These are phyloP conservation scores for Podiceps cristatus DNA, from an alignment of 2,113 vertebrate genomes.

Conservation along the genomic window DNA sequence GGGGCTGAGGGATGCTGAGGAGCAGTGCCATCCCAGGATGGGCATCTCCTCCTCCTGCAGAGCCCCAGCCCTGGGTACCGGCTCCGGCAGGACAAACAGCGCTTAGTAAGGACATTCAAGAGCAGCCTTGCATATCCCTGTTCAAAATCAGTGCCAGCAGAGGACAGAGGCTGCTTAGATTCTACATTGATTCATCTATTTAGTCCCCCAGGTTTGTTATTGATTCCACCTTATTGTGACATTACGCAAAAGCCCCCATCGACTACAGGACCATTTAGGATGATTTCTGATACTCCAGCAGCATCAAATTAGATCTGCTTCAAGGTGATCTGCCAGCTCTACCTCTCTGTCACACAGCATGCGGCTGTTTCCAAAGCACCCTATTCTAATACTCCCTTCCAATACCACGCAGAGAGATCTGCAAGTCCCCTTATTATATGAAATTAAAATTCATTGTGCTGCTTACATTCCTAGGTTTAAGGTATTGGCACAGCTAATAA, in stretches of 20 bases:
- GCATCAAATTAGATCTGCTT: not conserved
- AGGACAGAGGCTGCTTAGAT: not conserved
- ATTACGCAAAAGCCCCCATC: not conserved
- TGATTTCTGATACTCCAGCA: slow-evolving; percentile 8
- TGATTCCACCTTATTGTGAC: not conserved
- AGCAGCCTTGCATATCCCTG: not conserved
- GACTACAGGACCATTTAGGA: not conserved
- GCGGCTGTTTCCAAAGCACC: not conserved
- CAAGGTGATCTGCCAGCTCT: slow-evolving; percentile 16
- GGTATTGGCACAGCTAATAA: not conserved
- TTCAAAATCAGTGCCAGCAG: not conserved
- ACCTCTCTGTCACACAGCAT: not conserved
- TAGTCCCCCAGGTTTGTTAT: not conserved
- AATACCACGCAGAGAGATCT: not conserved
- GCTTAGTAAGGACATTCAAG: not conserved
- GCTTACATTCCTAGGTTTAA: not conserved
- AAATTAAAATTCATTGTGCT: slow-evolving; percentile 17
- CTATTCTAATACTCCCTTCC: not conserved
- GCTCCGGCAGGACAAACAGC: not conserved
- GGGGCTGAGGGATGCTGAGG: not conserved
- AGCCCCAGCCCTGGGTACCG: not conserved
- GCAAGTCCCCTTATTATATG: not conserved
- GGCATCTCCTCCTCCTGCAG: not conserved
- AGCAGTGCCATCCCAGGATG: rapidly evolving
- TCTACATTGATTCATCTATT: not conserved